Evolutionary conservation across 2,797 vertebrate species (phyloP).

Genomic region (Phrynocephalus forsythii): DNA sequence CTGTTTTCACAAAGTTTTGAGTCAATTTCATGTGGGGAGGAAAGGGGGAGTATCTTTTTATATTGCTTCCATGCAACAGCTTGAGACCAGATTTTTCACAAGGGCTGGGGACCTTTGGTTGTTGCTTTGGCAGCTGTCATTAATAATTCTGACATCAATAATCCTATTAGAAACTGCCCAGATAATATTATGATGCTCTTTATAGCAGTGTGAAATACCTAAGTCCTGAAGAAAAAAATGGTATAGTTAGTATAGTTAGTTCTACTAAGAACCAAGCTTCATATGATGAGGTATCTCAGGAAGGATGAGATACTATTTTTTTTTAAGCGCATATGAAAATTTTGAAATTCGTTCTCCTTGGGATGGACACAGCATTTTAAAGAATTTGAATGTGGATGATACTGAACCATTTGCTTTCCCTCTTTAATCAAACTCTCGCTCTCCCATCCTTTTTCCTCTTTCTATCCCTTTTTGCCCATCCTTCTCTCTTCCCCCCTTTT

Average conservation of each 20-base stretch:
- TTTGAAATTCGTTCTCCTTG: not conserved
- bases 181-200: not conserved
- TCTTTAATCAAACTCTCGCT: not conserved
- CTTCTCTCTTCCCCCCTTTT: not conserved
- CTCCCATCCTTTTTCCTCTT: not conserved
- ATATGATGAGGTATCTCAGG: not conserved
- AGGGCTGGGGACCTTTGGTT: conserved; percentile 23
- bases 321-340: not conserved
- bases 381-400: no score
- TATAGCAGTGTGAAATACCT: not conserved
- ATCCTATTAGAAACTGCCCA: conserved; percentile 22
- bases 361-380: not conserved
- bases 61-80: not conserved
- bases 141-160: conserved; percentile 41
- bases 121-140: not conserved
- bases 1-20: conserved; percentile 69
- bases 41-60: conserved; percentile 50
- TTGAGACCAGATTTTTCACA: conserved; percentile 41
- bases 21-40: conserved; percentile 51
- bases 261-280: not conserved
- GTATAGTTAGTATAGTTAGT: not conserved
- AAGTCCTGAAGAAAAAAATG: not conserved
- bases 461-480: not conserved
- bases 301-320: not conserved
- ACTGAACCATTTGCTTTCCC: no score